Conservation (phyloP, 2,113 vertebrate genomes). For the Rhynchopsitta pachyrhyncha region DNA sequence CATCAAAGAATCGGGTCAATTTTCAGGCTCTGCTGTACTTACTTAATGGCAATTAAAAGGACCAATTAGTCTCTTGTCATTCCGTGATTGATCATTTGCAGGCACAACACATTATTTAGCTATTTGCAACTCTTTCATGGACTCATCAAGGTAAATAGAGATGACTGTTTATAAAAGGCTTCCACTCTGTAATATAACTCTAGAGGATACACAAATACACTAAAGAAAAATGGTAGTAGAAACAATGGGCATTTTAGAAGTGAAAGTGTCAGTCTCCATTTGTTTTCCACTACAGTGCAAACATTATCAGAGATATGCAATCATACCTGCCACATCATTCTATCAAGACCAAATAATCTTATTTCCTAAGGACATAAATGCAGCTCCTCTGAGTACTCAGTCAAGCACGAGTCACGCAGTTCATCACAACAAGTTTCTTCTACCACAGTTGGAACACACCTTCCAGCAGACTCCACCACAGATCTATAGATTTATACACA, state of each 20-base stretch:
- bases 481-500: neutral
- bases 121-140: neutral
- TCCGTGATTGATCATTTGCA: neutral
- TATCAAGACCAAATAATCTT: neutral
- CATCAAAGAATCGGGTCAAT: neutral
- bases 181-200: neutral
- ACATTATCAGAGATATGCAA: neutral
- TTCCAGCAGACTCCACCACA: neutral
- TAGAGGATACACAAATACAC: neutral
- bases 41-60: neutral
- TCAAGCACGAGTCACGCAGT: neutral
- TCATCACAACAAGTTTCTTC: neutral
- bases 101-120: neutral
- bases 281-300: neutral
- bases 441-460: rapidly evolving
- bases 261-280: neutral
- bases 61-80: neutral
- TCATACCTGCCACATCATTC: neutral
- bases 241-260: neutral
- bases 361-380: neutral
- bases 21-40: neutral
- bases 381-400: neutral
- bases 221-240: neutral
- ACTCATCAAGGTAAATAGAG: neutral
- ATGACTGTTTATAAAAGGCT: neutral